A percentile compares a stretch with the other conserved stretches of the same genome.
These are phyloP conservation scores for Ceratina calcarata DNA, from an alignment of 1,140 invertebrate genomes.

Conservation along the genomic window DNA sequence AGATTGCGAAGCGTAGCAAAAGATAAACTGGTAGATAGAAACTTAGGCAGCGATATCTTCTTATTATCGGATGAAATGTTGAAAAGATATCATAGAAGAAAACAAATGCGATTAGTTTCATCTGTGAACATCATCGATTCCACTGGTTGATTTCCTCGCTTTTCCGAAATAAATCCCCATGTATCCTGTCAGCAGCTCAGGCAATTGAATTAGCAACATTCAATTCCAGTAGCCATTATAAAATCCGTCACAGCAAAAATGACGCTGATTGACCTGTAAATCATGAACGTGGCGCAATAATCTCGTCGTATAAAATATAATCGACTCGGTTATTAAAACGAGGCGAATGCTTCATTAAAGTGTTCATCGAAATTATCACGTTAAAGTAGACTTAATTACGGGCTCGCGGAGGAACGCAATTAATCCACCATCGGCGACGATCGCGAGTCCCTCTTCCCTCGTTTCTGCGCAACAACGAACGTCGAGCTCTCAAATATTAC, in stretches of 20 bases:
- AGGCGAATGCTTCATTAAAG: constrained; percentile 44
- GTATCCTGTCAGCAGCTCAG: too few species aligned
- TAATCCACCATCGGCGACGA: constrained; percentile 30
- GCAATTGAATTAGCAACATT: too few species aligned
- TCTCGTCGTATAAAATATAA: constrained; percentile 29
- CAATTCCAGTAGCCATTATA: too few species aligned
- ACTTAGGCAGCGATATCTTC: constrained; percentile 37
- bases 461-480: not conserved
- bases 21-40: constrained; percentile 41
- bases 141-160: too few species aligned
- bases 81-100: too few species aligned
- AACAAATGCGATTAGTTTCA: too few species aligned
- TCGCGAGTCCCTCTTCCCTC: not conserved
- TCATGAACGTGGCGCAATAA: not conserved
- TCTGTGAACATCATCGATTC: too few species aligned
- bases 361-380: constrained; percentile 44
- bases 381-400: constrained; percentile 42
- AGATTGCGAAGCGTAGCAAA: not conserved
- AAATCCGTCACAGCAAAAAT: not conserved
- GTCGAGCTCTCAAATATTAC: constrained; percentile 27
- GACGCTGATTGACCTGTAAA: too few species aligned
- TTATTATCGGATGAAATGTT: too few species aligned
- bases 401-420: constrained; percentile 9
- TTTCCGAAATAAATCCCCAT: too few species aligned
- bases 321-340: constrained; percentile 38